These are phyloP conservation scores for Doris montereyensis DNA, from an alignment of 2,888 invertebrate genomes.

Conservation along the genomic window DNA sequence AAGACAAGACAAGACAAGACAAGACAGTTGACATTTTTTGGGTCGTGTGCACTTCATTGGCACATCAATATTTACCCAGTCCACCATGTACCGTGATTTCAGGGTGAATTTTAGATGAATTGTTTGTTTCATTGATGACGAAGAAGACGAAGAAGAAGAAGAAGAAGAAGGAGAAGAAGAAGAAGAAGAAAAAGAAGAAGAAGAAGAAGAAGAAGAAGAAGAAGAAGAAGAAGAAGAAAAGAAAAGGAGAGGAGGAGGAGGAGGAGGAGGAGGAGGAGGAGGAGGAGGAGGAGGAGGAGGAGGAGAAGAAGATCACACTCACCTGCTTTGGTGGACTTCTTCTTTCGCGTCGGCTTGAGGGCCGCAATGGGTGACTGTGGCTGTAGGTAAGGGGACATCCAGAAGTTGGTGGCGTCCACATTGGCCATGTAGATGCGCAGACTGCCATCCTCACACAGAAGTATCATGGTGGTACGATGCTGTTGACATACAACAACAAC, in stretches of 20 bases:
- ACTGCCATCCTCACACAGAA: conserved; percentile 97
- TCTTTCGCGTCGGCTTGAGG: conserved; percentile 76
- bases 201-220: conserved; percentile 21
- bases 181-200: background rate
- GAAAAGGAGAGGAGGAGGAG: too few species aligned
- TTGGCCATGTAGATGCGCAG: conserved; percentile 93
- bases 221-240: background rate
- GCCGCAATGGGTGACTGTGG: conserved; percentile 73
- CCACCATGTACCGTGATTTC: too few species aligned
- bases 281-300: background rate
- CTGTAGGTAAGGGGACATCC: conserved; percentile 78
- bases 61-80: too few species aligned
- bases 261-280: too few species aligned
- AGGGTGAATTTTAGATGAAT: too few species aligned
- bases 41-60: too few species aligned
- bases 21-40: too few species aligned
- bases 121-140: too few species aligned
- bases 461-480: conserved; percentile 87
- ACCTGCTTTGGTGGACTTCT: conserved; percentile 76
- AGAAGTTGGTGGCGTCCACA: conserved; percentile 76
- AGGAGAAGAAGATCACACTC: conserved; percentile 17
- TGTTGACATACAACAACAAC: too few species aligned
- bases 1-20: too few species aligned
- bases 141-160: too few species aligned
- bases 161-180: conserved; percentile 10